A percentile compares a stretch with the other conserved stretches of the same genome.
These are phyloP conservation scores for Myripristis murdjan DNA, from an alignment of 2,797 vertebrate species.

Conservation along the genomic window DNA sequence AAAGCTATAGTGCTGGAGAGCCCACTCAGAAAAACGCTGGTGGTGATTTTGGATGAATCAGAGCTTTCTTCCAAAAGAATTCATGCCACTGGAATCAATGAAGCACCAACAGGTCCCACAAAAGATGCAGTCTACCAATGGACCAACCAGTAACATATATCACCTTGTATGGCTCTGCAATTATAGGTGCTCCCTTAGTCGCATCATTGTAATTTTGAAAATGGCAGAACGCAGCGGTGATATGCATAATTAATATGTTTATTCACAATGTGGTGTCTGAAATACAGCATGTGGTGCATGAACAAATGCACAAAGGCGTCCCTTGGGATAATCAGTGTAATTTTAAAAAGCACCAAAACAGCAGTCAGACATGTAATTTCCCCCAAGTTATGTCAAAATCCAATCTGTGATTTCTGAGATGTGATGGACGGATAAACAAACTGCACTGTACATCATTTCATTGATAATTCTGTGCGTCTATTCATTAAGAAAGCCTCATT, in stretches of 20 bases:
- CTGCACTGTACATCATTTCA: background rate
- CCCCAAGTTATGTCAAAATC: slow-evolving; percentile 14
- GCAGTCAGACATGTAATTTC: too few relatives aligned
- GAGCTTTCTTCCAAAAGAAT: background rate
- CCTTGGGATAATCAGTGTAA: too few relatives aligned
- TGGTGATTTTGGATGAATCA: background rate
- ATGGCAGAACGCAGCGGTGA: slow-evolving; percentile 38
- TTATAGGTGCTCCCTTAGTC: slow-evolving; percentile 28
- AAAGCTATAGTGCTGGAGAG: background rate
- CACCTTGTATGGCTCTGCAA: slow-evolving; percentile 54
- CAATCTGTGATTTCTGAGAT: slow-evolving; percentile 30
- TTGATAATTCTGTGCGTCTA: background rate
- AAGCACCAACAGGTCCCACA: slow-evolving; percentile 12
- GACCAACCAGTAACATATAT: slow-evolving; percentile 38
- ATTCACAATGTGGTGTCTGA: slow-evolving; percentile 34
- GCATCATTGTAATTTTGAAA: slow-evolving; percentile 39
- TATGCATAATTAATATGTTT: slow-evolving; percentile 52
- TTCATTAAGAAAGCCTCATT: background rate
- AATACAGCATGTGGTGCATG: background rate
- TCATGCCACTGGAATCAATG: slow-evolving; percentile 13
- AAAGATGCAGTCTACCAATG: slow-evolving; percentile 29
- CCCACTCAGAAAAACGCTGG: slow-evolving; percentile 1
- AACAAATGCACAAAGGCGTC: too few relatives aligned
- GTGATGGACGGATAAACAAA: slow-evolving; percentile 2
- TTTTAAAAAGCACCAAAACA: too few relatives aligned